phyloP scores from a whole-genome alignment of 2,797 vertebrate genomes.

The Hybognathus amarus region DNA sequence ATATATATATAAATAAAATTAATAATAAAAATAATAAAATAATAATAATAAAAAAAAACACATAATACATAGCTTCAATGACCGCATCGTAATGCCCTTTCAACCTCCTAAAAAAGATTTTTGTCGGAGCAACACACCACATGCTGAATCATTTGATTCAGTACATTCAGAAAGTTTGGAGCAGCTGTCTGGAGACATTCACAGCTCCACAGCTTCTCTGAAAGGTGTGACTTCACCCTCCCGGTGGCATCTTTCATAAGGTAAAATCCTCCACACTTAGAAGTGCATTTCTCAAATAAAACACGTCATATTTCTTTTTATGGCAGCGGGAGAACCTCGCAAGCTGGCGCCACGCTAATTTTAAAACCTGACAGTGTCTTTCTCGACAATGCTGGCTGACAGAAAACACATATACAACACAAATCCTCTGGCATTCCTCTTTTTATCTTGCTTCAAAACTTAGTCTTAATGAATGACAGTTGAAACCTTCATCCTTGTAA shows the following conservation, averaged over 20 bases:
- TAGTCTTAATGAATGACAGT: constrained; percentile 26
- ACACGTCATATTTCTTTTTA: constrained; percentile 17
- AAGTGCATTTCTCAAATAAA: constrained; percentile 14
- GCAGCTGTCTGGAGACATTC: not conserved
- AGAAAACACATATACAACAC: constrained; percentile 11
- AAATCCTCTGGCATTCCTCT: constrained; percentile 7
- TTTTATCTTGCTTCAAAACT: constrained; percentile 4
- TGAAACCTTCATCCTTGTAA: constrained; percentile 35
- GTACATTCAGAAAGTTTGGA: not conserved
- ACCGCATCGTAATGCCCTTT: not conserved
- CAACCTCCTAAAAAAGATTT: not conserved
- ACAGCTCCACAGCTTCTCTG: constrained; percentile 29
- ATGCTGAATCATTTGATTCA: not conserved
- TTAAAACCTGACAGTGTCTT: constrained; percentile 27
- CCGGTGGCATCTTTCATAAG: not conserved
- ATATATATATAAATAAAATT: too few species aligned
- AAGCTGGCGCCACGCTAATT: constrained; percentile 31
- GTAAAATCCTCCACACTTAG: constrained; percentile 36
- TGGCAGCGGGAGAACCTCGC: constrained; percentile 27
- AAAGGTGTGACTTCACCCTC: constrained; percentile 12
- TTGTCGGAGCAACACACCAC: not conserved
- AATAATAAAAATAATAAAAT: too few species aligned
- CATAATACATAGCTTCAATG: too few species aligned
- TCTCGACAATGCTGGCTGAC: constrained; percentile 28
- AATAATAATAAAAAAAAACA: too few species aligned